Evolutionary conservation across 2,797 vertebrate genomes (phyloP).

Genomic region (Sylvia borin): DNA sequence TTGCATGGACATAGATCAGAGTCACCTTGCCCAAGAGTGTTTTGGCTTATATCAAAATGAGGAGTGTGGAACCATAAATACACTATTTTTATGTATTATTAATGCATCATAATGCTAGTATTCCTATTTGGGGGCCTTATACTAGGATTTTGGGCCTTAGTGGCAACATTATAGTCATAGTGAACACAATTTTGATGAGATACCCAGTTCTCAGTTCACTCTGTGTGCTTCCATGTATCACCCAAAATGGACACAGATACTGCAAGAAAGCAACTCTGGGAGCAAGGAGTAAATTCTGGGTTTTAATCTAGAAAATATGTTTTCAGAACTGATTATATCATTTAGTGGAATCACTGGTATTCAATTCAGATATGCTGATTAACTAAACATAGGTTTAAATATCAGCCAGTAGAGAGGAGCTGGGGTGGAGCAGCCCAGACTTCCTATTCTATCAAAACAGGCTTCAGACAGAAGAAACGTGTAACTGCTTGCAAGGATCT

Average conservation of each 20-base stretch:
- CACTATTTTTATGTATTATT: background rate
- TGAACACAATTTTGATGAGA: background rate
- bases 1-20: background rate
- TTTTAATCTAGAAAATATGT: background rate
- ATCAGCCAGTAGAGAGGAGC: background rate
- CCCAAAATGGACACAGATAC: background rate
- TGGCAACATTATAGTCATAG: background rate
- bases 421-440: background rate
- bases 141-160: background rate
- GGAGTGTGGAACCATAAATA: background rate
- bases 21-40: accelerated
- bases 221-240: background rate
- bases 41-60: background rate
- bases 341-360: background rate
- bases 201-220: background rate
- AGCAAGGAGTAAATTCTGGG: background rate
- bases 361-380: background rate
- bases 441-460: background rate
- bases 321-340: background rate
- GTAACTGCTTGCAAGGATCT: background rate
- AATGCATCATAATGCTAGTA: background rate
- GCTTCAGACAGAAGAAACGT: background rate
- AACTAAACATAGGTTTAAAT: background rate
- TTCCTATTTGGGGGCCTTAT: background rate
- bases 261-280: background rate